phyloP scores from a whole-genome alignment of 53 echinoderm and acorn worm genomes.

The Apostichopus leukothele region DNA sequence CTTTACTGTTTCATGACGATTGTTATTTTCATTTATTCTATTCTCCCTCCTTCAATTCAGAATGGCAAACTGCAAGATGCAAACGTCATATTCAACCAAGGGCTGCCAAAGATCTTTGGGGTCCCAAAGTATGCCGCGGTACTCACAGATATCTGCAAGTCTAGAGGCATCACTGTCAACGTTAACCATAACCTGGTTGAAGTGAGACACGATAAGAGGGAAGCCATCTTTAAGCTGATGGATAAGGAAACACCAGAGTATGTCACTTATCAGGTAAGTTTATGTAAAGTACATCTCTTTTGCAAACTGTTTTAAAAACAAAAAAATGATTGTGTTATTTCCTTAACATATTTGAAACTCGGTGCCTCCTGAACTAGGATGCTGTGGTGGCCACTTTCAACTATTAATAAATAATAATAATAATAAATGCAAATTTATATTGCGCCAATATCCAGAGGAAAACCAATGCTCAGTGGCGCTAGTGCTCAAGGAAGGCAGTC shows the following conservation, averaged over 20 bases:
- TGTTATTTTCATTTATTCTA: too few species aligned
- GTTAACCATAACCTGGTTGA: conserved; percentile 75
- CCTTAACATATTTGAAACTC: too few species aligned
- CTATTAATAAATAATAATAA: too few species aligned
- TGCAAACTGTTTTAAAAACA: too few species aligned
- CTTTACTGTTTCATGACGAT: not conserved
- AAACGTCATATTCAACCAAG: conserved; percentile 72
- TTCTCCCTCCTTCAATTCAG: conserved; percentile 34
- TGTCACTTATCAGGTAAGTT: conserved; percentile 67
- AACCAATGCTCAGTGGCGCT: too few species aligned
- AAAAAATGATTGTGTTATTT: too few species aligned
- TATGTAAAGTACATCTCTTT: too few species aligned
- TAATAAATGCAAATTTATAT: too few species aligned
- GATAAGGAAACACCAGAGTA: conserved; percentile 74
- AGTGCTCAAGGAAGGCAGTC: too few species aligned
- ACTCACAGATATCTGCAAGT: conserved; percentile 67
- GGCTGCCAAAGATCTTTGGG: conserved; percentile 72
- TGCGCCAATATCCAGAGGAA: too few species aligned
- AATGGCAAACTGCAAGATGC: conserved; percentile 74
- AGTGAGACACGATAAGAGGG: conserved; percentile 71
- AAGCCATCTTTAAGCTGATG: conserved; percentile 75
- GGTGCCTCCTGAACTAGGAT: too few species aligned
- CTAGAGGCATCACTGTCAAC: conserved; percentile 75
- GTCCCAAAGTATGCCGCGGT: conserved; percentile 79
- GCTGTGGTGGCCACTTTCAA: too few species aligned